Conservation (phyloP, 2,888 invertebrate species). For the Octodonta nipae region DNA sequence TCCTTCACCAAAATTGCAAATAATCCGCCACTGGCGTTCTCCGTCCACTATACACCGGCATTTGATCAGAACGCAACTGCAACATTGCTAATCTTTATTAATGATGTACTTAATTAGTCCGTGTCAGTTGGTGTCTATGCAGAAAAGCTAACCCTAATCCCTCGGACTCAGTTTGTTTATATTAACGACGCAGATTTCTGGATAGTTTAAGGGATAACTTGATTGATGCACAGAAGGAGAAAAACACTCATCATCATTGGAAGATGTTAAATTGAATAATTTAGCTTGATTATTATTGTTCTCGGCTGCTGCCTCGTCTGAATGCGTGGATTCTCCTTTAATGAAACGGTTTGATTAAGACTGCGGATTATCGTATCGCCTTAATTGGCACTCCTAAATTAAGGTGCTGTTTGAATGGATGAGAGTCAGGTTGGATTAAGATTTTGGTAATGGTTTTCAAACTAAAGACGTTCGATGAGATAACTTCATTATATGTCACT, state of each 20-base stretch:
- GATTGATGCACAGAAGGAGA: constrained; percentile 16
- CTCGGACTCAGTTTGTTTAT: constrained; percentile 19
- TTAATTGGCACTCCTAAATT: too few relatives aligned
- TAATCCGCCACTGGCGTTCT: constrained; percentile 1
- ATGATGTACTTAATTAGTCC: constrained; percentile 27
- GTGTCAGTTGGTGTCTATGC: constrained; percentile 24
- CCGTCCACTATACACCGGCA: constrained; percentile 12
- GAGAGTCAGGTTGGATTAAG: too few relatives aligned
- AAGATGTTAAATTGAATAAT: constrained; percentile 15
- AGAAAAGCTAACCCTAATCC: constrained; percentile 22
- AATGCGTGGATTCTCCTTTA: constrained; percentile 1
- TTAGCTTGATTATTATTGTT: constrained; percentile 11
- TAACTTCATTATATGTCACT: too few relatives aligned
- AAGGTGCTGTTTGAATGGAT: too few relatives aligned
- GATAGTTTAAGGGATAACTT: constrained; percentile 20
- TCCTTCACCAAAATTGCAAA: too few relatives aligned
- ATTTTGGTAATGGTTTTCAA: too few relatives aligned
- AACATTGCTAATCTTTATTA: constrained; percentile 28
- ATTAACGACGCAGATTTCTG: constrained; percentile 16
- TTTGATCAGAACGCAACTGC: constrained; percentile 22
- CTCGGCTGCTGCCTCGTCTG: constrained; percentile 5
- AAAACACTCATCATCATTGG: constrained; percentile 13
- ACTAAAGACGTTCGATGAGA: too few relatives aligned
- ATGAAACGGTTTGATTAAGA: constrained; percentile 2
- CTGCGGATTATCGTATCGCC: background rate